phyloP scores from a whole-genome alignment of 2,113 vertebrate genomes.

The cat (Felis catus) region DNA sequence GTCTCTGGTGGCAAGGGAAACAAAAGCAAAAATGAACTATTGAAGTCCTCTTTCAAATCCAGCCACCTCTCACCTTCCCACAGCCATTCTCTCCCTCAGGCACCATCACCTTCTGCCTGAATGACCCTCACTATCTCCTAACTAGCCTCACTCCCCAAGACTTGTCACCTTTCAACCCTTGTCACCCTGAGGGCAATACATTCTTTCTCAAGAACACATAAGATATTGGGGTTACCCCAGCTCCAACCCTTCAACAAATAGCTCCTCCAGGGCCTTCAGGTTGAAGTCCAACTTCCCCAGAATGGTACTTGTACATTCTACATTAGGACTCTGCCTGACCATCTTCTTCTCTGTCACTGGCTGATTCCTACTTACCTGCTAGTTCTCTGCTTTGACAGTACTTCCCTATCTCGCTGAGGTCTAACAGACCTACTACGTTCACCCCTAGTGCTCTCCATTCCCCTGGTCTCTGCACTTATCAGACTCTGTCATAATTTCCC shows the following conservation, averaged over 20 bases:
- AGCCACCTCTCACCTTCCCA: not conserved
- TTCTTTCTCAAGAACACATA: not conserved
- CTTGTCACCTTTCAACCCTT: not conserved
- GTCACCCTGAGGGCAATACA: not conserved
- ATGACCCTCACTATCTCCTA: not conserved
- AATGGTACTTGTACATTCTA: not conserved
- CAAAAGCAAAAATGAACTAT: no score
- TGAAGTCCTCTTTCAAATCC: not conserved
- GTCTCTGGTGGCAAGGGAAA: no score
- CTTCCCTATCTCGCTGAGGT: not conserved
- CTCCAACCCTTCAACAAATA: not conserved
- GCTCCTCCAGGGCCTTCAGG: not conserved
- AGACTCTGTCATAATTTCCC: not conserved
- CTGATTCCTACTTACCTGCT: not conserved
- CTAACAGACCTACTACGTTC: not conserved
- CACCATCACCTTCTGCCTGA: not conserved
- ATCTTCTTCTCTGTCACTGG: not conserved
- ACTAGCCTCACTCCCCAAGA: not conserved
- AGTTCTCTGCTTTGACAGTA: not conserved
- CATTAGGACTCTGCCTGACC: not conserved
- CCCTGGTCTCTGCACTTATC: not conserved
- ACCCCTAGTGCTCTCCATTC: not conserved
- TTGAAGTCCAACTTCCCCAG: not conserved
- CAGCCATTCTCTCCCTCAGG: rapidly evolving
- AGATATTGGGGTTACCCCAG: not conserved